Evolutionary conservation across 2,797 vertebrate species (phyloP).

Genomic region (Antennarius maculatus): DNA sequence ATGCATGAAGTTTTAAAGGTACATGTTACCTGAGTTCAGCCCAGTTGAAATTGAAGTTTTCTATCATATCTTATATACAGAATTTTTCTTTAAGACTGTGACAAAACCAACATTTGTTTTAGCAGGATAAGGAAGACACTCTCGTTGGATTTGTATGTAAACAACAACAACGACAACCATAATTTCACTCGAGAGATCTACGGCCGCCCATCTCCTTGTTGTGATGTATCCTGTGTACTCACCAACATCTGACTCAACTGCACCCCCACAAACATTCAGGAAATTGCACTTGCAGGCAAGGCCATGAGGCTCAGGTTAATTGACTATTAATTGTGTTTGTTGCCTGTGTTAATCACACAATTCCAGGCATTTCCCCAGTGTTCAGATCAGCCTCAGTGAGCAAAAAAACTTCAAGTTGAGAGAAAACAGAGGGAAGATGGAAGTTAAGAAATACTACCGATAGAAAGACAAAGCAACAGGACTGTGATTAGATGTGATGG

Average conservation of each 20-base stretch:
- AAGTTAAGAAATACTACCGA: constrained; percentile 24
- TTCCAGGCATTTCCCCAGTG: constrained; percentile 50
- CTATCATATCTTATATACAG: too few relatives aligned
- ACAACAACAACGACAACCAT: too few relatives aligned
- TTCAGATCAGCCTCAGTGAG: constrained; percentile 37
- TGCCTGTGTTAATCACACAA: constrained; percentile 68
- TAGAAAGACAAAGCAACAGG: constrained; percentile 16
- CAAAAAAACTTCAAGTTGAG: constrained; percentile 29
- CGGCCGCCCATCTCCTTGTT: too few relatives aligned
- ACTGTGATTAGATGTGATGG: constrained; percentile 14
- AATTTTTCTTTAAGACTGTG: too few relatives aligned
- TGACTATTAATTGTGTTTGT: constrained; percentile 77
- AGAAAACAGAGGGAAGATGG: constrained; percentile 26
- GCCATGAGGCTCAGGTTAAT: constrained; percentile 60
- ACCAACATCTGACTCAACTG: not conserved
- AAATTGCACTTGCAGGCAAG: not conserved
- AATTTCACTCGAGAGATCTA: too few relatives aligned
- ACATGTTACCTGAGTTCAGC: not conserved
- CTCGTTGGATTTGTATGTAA: not conserved
- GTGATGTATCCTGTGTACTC: not conserved
- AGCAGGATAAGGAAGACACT: constrained; percentile 2
- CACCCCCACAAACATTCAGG: constrained; percentile 8
- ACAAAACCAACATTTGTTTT: constrained; percentile 23
- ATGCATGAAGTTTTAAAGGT: not conserved
- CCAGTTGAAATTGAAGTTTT: too few relatives aligned